Evolutionary conservation across 2,888 invertebrate species (phyloP), one percentile per base, ranked within the genome.

Genomic region (Eilema griseolum): DNA sequence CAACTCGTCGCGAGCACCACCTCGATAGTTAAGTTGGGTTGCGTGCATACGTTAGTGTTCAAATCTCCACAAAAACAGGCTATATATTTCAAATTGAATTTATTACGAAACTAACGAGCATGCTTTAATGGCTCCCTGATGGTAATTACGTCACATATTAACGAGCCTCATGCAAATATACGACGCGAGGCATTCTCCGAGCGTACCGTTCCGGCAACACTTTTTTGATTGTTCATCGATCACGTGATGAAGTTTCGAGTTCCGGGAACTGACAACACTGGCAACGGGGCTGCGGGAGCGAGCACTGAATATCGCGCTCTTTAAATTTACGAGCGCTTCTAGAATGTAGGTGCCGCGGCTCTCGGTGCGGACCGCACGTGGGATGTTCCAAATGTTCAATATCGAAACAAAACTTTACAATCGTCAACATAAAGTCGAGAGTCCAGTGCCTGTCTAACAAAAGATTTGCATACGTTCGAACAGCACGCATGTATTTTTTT

Each of bases 401-500:
- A 67, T n/a, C 56, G 1, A 68, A 33, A 60, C 46, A 61, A 24
- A 61, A 57, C 24, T 52, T 16, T 62, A 57, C 28, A 0, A 4
- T 2, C 16, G 8, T 24, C 4, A 12, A 0, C 0, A 31, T 70
- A 70, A 11, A 63, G 26, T 23, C 23, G 46, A 56, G 5, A 59
- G 16, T 57, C 3, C 52, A n/a, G 31, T 37, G 59, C 2, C 31
- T 24, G 28, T n/a, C 24, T 52, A 74, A 79, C 78, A 84, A 84
- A 79, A 76, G 74, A 85, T 87, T 87, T 87, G 87, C 87, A 87
- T 86, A 86, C 84, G 77, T 70, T 71, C 71, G 14, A 71, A 67
- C 60, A 75, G 73, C 75, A 75, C 12, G 74, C 71, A 46, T 37
- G 69, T 61, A 77, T 81, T 86, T 85, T 52, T 87, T 86, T 86